These are phyloP conservation scores for Montipora cactus DNA, from an alignment of 64 coral and sea anemone species.

Conservation along the genomic window DNA sequence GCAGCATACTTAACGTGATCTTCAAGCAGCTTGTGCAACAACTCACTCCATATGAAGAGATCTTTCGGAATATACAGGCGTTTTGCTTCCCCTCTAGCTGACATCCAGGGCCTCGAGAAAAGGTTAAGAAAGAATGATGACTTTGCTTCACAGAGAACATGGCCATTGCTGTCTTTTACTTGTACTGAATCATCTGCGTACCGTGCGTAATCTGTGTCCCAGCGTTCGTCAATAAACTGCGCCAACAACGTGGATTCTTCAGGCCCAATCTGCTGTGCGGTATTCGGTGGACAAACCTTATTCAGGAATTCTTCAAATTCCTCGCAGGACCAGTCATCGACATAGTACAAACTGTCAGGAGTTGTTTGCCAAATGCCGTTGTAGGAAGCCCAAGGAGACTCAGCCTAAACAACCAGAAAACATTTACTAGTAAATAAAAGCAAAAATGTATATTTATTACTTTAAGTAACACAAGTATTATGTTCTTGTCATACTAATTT, in stretches of 20 bases:
- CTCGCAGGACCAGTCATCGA: constrained; percentile 74
- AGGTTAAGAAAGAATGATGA: constrained; percentile 82
- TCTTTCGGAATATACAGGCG: constrained; percentile 39
- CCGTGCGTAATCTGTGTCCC: constrained; percentile 73
- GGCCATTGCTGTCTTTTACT: constrained; percentile 52
- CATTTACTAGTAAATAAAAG: not conserved
- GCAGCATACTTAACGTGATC: constrained; percentile 62
- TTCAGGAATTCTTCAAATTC: constrained; percentile 74
- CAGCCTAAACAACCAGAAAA: constrained; percentile 31
- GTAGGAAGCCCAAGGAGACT: constrained; percentile 72
- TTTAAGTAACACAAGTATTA: too few relatives aligned
- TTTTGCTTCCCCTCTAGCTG: not conserved
- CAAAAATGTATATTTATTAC: not conserved
- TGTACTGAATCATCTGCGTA: constrained; percentile 60
- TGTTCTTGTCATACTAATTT: too few relatives aligned
- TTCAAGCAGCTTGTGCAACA: constrained; percentile 50
- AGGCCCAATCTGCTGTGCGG: not conserved
- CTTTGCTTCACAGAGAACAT: constrained; percentile 32
- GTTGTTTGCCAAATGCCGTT: constrained; percentile 62
- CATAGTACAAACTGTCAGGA: constrained; percentile 57
- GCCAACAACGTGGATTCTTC: constrained; percentile 22
- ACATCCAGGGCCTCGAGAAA: constrained; percentile 60
- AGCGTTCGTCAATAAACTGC: constrained; percentile 54
- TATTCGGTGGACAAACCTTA: not conserved
- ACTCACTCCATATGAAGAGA: constrained; percentile 29